Percentiles rank a stretch among this genome's conserved stretches.
Conservation (phyloP, 2,113 vertebrate genomes). For the Pyrgilauda ruficollis region DNA sequence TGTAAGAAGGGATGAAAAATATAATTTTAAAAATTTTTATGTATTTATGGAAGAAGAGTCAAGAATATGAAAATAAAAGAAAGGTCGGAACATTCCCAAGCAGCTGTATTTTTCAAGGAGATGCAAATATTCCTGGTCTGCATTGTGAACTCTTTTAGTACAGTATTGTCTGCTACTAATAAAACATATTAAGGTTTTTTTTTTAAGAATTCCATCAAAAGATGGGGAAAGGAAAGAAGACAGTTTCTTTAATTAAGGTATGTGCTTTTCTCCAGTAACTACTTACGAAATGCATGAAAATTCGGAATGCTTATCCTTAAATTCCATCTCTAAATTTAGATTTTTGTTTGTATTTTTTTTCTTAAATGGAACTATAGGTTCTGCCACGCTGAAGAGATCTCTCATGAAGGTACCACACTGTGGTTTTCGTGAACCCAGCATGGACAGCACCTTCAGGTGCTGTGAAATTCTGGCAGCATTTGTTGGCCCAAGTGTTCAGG, state of each 20-base stretch:
- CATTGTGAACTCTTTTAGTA: background rate
- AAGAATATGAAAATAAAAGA: background rate
- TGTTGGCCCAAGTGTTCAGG: background rate
- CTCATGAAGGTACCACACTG: background rate
- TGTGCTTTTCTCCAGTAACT: background rate
- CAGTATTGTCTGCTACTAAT: accelerated
- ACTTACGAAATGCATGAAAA: background rate
- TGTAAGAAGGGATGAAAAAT: background rate
- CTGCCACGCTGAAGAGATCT: background rate
- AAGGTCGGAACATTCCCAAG: background rate
- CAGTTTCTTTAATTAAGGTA: background rate
- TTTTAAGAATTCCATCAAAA: background rate
- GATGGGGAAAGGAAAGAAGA: background rate
- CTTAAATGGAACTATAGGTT: background rate
- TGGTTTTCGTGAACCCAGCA: background rate
- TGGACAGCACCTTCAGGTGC: background rate
- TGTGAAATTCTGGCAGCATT: background rate
- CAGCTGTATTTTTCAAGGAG: background rate
- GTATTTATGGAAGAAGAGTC: background rate
- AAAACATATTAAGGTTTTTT: background rate
- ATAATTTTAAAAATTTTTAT: background rate
- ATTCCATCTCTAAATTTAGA: background rate
- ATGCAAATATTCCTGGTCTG: background rate
- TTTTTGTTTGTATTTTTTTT: background rate
- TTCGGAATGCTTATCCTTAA: background rate